Percentiles rank a stretch among this genome's conserved stretches.
phyloP scores from a whole-genome alignment of 2,888 invertebrate genomes.

The Gastracanthus pulcherrimus region DNA sequence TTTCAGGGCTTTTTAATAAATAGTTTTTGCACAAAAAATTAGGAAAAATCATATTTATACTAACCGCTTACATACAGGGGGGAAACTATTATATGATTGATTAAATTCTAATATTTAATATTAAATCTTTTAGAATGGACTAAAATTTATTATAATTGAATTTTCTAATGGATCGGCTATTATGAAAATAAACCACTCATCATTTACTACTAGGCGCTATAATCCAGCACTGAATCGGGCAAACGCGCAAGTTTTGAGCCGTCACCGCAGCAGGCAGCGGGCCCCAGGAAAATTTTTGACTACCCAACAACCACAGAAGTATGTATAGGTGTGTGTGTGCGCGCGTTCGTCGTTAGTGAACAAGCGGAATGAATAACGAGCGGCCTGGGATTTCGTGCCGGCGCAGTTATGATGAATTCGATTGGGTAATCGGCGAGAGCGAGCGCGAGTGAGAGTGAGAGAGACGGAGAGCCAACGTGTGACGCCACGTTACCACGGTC shows the following conservation, averaged over 20 bases:
- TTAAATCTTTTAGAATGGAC: too few relatives aligned
- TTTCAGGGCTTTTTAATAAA: too few relatives aligned
- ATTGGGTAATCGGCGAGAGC: slow-evolving; percentile 71
- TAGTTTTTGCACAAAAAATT: too few relatives aligned
- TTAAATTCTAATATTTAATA: too few relatives aligned
- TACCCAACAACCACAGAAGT: neutral
- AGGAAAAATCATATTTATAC: too few relatives aligned
- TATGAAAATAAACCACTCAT: too few relatives aligned
- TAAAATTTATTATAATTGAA: too few relatives aligned
- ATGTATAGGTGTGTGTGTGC: neutral
- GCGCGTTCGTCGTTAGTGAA: slow-evolving; percentile 4
- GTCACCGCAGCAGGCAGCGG: neutral
- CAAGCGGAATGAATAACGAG: slow-evolving; percentile 48
- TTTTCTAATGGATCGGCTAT: too few relatives aligned
- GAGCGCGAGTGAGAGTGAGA: slow-evolving; percentile 1
- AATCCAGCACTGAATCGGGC: too few relatives aligned
- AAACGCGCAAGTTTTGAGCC: neutral
- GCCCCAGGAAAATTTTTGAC: slow-evolving; percentile 26
- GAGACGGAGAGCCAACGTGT: slow-evolving; percentile 51
- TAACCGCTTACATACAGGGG: too few relatives aligned
- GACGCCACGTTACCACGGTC: slow-evolving; percentile 71
- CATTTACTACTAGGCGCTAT: too few relatives aligned
- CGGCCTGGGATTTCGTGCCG: slow-evolving; percentile 63
- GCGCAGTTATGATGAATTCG: slow-evolving; percentile 75
- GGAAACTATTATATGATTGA: too few relatives aligned